These are phyloP conservation scores for Aproaerema taeniolella DNA, from an alignment of 2,888 invertebrate species.

Conservation along the genomic window DNA sequence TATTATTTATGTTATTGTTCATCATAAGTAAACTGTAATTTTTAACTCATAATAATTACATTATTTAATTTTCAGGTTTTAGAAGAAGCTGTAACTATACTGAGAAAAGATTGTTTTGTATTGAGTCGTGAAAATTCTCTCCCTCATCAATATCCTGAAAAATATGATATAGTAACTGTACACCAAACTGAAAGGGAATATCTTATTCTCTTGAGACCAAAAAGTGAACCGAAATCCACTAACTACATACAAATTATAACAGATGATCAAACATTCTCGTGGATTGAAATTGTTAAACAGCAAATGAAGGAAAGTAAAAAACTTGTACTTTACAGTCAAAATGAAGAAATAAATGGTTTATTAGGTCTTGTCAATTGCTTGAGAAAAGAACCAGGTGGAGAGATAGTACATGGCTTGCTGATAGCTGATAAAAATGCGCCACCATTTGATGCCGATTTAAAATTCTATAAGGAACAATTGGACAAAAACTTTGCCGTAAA, in stretches of 20 bases:
- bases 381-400: conserved; percentile 86
- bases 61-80: conserved; percentile 45
- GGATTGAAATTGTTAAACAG: conserved; percentile 72
- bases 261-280: conserved; percentile 55
- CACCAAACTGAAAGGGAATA: conserved; percentile 68
- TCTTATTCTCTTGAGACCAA: conserved; percentile 71
- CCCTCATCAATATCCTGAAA: conserved; percentile 47
- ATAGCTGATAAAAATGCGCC: conserved; percentile 81
- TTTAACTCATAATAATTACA: background rate
- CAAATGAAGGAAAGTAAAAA: conserved; percentile 60
- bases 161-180: conserved; percentile 65
- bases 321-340: conserved; percentile 81
- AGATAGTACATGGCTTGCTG: conserved; percentile 78
- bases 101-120: conserved; percentile 78
- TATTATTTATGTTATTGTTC: background rate
- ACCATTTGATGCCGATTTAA: conserved; percentile 78
- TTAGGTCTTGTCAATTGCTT: conserved; percentile 92
- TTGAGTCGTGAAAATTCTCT: conserved; percentile 76
- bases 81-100: conserved; percentile 55
- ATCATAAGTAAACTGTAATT: no score
- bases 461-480: conserved; percentile 81
- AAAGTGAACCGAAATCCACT: conserved; percentile 54
- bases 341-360: conserved; percentile 86
- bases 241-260: conserved; percentile 63
- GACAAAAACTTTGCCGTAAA: conserved; percentile 88